A percentile compares a stretch with the other conserved stretches of the same genome.
Evolutionary conservation across 2,888 invertebrate species (phyloP).

Genomic region (Pyrrhia umbra): DNA sequence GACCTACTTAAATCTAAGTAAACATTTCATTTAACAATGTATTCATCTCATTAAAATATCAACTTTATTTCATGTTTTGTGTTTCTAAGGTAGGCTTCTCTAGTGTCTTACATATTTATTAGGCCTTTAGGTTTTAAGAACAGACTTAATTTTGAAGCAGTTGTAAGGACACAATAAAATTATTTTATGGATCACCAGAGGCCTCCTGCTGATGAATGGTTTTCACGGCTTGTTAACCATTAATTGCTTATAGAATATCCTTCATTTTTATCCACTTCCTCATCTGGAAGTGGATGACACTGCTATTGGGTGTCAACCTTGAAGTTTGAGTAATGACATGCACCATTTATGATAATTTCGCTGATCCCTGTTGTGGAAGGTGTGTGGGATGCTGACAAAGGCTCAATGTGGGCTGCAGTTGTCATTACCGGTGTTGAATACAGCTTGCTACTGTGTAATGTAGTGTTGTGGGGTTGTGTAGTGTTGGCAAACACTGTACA

Average conservation of each 20-base stretch:
- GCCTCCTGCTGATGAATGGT: background rate
- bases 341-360: slow-evolving; percentile 84
- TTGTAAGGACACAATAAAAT: background rate
- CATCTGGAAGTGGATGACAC: slow-evolving; percentile 80
- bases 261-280: slow-evolving; percentile 81
- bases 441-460: slow-evolving; percentile 77
- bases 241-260: slow-evolving; percentile 66
- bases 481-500: slow-evolving; percentile 76
- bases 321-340: slow-evolving; percentile 84
- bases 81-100: too few relatives aligned
- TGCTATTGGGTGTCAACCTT: slow-evolving; percentile 86
- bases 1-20: too few relatives aligned
- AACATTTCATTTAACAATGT: too few relatives aligned
- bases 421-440: slow-evolving; percentile 78
- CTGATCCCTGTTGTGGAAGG: slow-evolving; percentile 80
- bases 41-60: too few relatives aligned
- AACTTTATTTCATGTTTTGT: too few relatives aligned
- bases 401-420: slow-evolving; percentile 78
- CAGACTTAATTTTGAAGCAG: background rate
- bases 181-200: background rate
- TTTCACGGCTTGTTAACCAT: background rate
- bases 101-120: background rate
- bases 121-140: background rate
- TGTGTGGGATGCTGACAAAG: slow-evolving; percentile 72
- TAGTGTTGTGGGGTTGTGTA: slow-evolving; percentile 66